Evolutionary conservation across 2,888 invertebrate species (phyloP).

Genomic region (Agrochola lota): DNA sequence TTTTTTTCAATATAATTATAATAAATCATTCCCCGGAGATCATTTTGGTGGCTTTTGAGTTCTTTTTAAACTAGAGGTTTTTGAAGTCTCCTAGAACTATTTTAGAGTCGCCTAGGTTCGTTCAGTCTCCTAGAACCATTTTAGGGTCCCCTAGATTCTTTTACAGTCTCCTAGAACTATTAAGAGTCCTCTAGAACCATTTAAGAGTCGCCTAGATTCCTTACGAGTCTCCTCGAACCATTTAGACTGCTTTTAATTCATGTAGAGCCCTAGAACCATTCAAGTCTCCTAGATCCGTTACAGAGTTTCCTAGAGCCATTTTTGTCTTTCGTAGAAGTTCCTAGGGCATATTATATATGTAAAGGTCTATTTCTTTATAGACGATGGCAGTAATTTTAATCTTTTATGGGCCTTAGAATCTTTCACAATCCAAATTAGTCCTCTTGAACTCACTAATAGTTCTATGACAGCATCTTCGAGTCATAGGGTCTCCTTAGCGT

Average conservation of each 20-base stretch:
- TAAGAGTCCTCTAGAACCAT: background rate
- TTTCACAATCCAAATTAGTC: background rate
- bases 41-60: conserved; percentile 52
- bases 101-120: too few relatives aligned
- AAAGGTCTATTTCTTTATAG: background rate
- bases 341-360: too few relatives aligned
- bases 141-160: background rate
- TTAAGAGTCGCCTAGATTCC: background rate
- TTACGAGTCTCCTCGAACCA: background rate
- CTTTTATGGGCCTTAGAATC: background rate
- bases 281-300: background rate
- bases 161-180: background rate
- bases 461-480: background rate
- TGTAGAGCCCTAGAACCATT: background rate
- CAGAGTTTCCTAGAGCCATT: background rate
- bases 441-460: background rate
- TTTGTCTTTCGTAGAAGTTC: background rate
- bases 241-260: background rate
- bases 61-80: background rate
- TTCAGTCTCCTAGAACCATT: background rate
- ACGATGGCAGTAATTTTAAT: background rate
- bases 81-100: background rate
- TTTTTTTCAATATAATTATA: conserved; percentile 52
- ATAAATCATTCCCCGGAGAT: conserved; percentile 58
- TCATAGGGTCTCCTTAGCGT: background rate